Evolutionary conservation across 2,113 vertebrate species (phyloP), one percentile per base, ranked within the genome.

Genomic region (Vimba vimba): DNA sequence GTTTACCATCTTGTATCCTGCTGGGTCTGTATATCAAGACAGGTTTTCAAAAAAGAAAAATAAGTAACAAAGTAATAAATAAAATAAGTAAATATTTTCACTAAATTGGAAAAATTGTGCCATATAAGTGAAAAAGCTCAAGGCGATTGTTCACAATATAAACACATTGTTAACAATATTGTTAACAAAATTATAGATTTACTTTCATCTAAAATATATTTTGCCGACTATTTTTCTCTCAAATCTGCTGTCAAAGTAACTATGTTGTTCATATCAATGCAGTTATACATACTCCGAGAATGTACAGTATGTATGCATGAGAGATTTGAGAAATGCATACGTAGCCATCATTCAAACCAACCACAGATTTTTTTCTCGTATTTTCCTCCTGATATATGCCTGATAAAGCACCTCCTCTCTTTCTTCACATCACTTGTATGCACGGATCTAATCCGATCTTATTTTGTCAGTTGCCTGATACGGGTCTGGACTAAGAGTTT

Each of bases 401-500:
- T 4, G 45, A 52, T 77, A 1, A 36, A 10, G 1, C 17, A 33
- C 33, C 23, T 39, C 9, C 3, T 71, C 33, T 36, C 30, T 21
- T 69, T 71, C 19, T 10, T 39, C 33, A 39, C 19, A 71, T 39
- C 33, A 57, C 50, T 73, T 30, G 30, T 60, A 57, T 50, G 57
- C 21, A 80, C 4, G 45, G 30, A 50, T 55, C 55, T 57, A 13
- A 15, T 23, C 52, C 39, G 4, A 39, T 82, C 79, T 60, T 47
- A 69, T 81, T 82, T 75, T 50, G 74, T 86, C 76, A 69, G 79
- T 81, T 88, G 86, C 43, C 87, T 86, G 36, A 62, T 55, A 79
- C 4, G 0, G 17, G 55, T 43, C 59, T 68, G 57, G 30, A 83
- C 25, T 80, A 75, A 86, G 81, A 69, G 68, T 82, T 30, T 86